phyloP scores from a whole-genome alignment of 1,140 invertebrate genomes.

The Polyergus mexicanus region DNA sequence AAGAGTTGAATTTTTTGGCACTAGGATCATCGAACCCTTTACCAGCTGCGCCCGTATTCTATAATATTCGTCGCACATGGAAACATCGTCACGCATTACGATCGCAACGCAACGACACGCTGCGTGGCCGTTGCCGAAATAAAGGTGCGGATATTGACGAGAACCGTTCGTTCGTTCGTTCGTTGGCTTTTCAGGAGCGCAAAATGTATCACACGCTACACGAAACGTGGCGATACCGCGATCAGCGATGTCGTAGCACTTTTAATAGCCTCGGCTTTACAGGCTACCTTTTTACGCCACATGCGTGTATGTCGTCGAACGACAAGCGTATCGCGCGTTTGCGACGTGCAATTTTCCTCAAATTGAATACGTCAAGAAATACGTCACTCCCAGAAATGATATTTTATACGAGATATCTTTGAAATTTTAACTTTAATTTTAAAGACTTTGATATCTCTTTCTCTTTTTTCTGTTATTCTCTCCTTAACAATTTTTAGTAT shows the following conservation, averaged over 20 bases:
- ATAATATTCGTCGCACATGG: not conserved
- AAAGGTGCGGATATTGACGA: slow-evolving; percentile 39
- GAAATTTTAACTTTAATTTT: not conserved
- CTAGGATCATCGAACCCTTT: slow-evolving; percentile 9
- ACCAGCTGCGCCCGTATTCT: slow-evolving; percentile 15
- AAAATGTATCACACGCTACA: slow-evolving; percentile 25
- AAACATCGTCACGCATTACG: slow-evolving; percentile 36
- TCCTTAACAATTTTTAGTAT: no score
- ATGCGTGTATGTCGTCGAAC: slow-evolving; percentile 24
- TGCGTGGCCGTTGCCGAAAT: slow-evolving; percentile 5
- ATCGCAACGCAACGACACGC: slow-evolving; percentile 13
- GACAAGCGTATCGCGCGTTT: slow-evolving; percentile 10
- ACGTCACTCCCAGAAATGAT: not conserved
- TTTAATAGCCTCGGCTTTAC: slow-evolving; percentile 65
- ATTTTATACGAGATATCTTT: not conserved
- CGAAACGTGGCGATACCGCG: slow-evolving; percentile 22
- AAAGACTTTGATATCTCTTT: no score
- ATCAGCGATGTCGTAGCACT: slow-evolving; percentile 46
- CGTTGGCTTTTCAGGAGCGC: slow-evolving; percentile 24
- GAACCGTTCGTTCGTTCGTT: slow-evolving; percentile 9
- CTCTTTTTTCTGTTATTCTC: no score
- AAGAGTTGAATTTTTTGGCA: not conserved
- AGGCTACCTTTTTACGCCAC: slow-evolving; percentile 33
- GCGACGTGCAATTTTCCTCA: slow-evolving; percentile 24
- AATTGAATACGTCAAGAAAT: slow-evolving; percentile 12